Base-by-base conservation (phyloP, 2,888 invertebrate species). In the Gortyna flavago region DNA sequence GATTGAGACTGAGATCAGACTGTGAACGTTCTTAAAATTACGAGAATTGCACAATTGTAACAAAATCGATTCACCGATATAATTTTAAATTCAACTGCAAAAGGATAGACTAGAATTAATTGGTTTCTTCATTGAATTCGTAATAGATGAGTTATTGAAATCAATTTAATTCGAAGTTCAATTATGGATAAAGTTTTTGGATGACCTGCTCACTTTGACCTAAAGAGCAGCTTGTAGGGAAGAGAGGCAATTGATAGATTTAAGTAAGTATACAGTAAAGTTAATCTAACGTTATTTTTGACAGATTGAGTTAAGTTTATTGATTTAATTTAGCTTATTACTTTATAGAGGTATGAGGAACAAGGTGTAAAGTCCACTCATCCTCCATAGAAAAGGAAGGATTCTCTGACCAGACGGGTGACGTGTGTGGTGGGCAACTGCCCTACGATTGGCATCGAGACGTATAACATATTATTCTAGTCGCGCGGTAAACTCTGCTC, bases 101-200 rank as follows among this genome's bases (percentile, higher is more conserved):
- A 64, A 79, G 48, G 68, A 38, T 74, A 54, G 64, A 38, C 65
- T 79, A 32, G 32, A 85, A 85, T 79, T 76, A 83, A 83, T 86
- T 75, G 78, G n/a, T 71, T 80, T 77, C 75, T 77, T 84, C 61
- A 72, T 67, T 68, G 75, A 79, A 69, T 77, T 76, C 64, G 51
- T 38, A 68, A 72, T 71, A 62, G 61, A 75, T 70, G 71, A 83
- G 59, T 83, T 85, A 83, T 85, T 71, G 76, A 79, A 87, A 80
- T 71, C 72, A 64, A 82, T 84, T 51, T 41, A 57, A 80, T 80
- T 77, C 59, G 29, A 77, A 75, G 51, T 77, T 80, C 66, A 51
- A 83, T 86, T 71, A 48, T 48, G 21, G 44, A 80, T 59, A 64
- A 64, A 54, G 48, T 65, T 84, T 75, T 65, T 29, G n/a, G 13